phyloP scores from a whole-genome alignment of 2,888 invertebrate species.

The Rhagonycha lutea region DNA sequence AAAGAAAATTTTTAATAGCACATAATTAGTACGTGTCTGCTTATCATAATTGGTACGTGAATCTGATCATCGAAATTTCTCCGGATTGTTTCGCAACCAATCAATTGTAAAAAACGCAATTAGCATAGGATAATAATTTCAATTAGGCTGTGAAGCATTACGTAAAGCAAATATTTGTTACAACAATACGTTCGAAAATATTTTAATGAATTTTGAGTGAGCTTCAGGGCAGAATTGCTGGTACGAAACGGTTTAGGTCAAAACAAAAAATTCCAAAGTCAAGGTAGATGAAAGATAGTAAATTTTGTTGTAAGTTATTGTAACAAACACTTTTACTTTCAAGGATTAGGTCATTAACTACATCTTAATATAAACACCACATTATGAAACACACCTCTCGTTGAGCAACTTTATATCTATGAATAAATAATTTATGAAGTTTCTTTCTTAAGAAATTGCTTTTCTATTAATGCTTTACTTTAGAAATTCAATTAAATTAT shows the following conservation, averaged over 20 bases:
- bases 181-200: background rate
- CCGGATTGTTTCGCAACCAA: background rate
- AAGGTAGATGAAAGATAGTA: background rate
- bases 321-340: background rate
- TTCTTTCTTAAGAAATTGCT: background rate
- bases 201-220: background rate
- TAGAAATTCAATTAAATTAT: background rate
- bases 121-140: background rate
- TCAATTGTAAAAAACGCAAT: background rate
- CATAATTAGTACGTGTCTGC: background rate
- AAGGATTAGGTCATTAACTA: background rate
- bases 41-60: background rate
- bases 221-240: background rate
- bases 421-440: background rate
- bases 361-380: background rate
- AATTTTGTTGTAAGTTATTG: background rate
- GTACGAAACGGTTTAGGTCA: background rate
- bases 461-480: background rate
- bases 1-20: background rate
- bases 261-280: background rate
- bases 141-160: background rate
- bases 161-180: background rate
- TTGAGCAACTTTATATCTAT: background rate
- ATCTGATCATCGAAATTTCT: background rate
- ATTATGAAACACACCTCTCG: background rate